These are phyloP conservation scores for Kryptolebias ocellatus DNA, from an alignment of 2,797 vertebrate genomes.

Conservation along the genomic window DNA sequence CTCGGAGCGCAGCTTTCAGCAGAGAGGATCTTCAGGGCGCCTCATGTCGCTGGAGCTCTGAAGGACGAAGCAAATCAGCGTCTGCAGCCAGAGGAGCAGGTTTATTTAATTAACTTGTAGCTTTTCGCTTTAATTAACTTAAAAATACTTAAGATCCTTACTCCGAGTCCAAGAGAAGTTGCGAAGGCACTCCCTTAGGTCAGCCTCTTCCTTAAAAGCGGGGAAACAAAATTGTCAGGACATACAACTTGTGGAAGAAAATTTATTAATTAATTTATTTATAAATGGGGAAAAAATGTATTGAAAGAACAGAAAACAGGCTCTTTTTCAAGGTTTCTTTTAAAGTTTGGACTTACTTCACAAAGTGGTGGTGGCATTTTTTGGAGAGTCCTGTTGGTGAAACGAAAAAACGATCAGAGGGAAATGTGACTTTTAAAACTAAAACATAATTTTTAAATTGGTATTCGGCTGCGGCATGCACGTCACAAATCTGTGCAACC, in stretches of 20 bases:
- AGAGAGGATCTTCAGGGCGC: conserved; percentile 12
- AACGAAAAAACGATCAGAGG: neutral
- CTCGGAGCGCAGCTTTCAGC: conserved; percentile 1
- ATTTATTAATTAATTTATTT: no score
- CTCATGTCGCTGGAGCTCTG: neutral
- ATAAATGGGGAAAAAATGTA: no score
- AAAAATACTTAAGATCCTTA: conserved; percentile 12
- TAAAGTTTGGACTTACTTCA: conserved; percentile 66
- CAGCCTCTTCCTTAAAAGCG: conserved; percentile 33
- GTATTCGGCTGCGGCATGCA: neutral
- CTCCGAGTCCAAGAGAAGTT: conserved; percentile 4
- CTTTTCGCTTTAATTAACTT: neutral
- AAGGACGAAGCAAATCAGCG: conserved; percentile 8
- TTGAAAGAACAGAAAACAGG: no score
- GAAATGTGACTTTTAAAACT: neutral
- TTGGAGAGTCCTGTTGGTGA: conserved; percentile 75
- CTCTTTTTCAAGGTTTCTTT: no score
- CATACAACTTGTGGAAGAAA: neutral
- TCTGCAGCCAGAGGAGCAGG: conserved; percentile 28
- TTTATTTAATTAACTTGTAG: neutral
- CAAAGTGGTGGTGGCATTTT: conserved; percentile 79
- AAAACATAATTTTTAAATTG: neutral
- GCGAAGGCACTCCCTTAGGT: neutral
- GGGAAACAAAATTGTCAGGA: conserved; percentile 3
- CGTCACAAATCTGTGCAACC: neutral